Conservation (phyloP, 2,113 vertebrate species). For the Indri indri region DNA sequence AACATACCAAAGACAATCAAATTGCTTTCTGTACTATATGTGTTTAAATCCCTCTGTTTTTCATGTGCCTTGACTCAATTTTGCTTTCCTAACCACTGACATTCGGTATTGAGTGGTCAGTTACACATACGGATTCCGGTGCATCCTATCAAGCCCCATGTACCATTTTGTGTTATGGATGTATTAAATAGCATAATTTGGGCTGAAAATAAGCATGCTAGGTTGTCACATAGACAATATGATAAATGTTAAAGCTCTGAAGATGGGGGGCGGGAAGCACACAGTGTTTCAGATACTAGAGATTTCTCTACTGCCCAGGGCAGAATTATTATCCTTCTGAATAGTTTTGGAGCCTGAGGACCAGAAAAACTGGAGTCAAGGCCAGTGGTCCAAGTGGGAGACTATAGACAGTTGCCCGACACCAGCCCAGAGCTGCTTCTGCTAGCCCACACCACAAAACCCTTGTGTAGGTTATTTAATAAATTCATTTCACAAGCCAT, state of each 20-base stretch:
- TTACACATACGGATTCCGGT: neutral
- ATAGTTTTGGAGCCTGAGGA: neutral
- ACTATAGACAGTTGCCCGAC: neutral
- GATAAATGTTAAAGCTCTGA: neutral
- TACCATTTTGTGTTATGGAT: neutral
- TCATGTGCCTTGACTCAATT: neutral
- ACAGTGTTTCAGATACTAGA: neutral
- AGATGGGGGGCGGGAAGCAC: neutral
- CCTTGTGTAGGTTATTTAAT: constrained; percentile 73
- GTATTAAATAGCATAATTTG: neutral
- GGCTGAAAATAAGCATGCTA: neutral
- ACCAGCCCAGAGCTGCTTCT: neutral
- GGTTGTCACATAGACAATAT: neutral
- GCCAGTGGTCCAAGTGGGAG: neutral
- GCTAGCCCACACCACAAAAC: neutral
- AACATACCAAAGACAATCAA: neutral
- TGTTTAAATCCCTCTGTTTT: neutral
- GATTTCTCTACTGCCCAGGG: neutral
- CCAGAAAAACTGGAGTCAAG: neutral
- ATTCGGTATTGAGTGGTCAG: neutral
- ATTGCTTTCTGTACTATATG: neutral
- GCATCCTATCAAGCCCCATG: rapidly evolving
- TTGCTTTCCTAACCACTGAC: neutral
- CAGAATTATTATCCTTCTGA: neutral
- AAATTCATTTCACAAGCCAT: constrained; percentile 74